Conservation (phyloP, 1,140 invertebrate genomes). For the Papilio helenus region DNA sequence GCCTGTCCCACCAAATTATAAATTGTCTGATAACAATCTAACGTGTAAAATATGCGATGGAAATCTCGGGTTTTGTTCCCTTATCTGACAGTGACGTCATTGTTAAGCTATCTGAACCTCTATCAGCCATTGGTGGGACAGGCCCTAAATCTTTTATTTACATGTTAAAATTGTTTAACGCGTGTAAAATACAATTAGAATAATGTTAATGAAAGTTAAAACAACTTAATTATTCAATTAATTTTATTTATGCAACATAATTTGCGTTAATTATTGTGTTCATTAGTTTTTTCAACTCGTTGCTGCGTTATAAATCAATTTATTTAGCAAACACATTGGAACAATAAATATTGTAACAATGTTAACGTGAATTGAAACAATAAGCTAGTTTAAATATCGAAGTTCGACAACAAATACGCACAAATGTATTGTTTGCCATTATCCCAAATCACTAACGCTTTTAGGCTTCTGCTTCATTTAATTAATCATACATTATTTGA, state of each 20-base stretch:
- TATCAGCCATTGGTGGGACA: no score
- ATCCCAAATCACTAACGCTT: background rate
- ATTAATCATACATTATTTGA: background rate
- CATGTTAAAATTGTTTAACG: background rate
- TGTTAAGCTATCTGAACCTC: no score
- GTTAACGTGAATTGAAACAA: slow-evolving; percentile 31
- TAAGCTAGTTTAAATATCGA: slow-evolving; percentile 22
- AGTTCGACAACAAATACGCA: slow-evolving; percentile 9
- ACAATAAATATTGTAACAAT: slow-evolving; percentile 27
- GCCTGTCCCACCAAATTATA: no score
- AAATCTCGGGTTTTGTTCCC: no score
- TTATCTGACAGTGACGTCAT: no score
- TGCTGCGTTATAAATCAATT: slow-evolving; percentile 1
- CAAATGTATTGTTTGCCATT: background rate
- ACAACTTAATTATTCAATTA: background rate
- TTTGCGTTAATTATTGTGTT: background rate
- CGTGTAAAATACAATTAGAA: background rate
- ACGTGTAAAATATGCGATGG: no score
- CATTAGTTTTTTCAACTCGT: background rate
- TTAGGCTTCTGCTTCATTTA: background rate
- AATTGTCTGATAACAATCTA: no score
- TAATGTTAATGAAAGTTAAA: background rate
- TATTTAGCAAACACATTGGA: slow-evolving; percentile 7
- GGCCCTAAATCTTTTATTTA: no score
- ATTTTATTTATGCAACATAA: background rate